Evolutionary conservation across 2,888 invertebrate species (phyloP), one percentile per base, ranked within the genome.

Genomic region (Muscina levida): DNA sequence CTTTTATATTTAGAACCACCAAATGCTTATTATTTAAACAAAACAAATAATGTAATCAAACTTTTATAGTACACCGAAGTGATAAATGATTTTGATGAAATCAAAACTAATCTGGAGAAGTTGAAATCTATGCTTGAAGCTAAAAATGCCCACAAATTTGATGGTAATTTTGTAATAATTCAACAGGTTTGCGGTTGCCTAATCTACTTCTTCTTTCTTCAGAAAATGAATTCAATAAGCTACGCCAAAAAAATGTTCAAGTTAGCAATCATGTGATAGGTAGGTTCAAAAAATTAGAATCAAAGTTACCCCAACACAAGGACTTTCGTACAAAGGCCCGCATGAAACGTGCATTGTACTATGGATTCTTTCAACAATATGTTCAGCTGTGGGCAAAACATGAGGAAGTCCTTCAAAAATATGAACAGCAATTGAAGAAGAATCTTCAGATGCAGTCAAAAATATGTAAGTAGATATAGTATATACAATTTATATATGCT

Each of bases 391-490:
- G 81, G 81, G 39, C 67, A 6, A 71, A 68, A 65, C 74, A 81
- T 56, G 74, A 81, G 39, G 77, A 72, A 48, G 70, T 81, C 17
- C 68, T 77, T 15, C 56, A 72, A 39, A 74, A 81, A n/a, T 72
- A 81, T 57, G 81, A 81, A 26, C n/a, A 57, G 0, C 66, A 72
- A 56, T 19, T 81, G 24, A 77, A 72, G 48, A 75, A 75, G 37
- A 81, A 74, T 72, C 22, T 81, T 22, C 62, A 77, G 72, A 81
- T 57, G 62, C 81, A 81, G 62, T 77, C 81, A 1, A 46, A 81
- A 77, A 81, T 81, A 62, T 75, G 81, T 81, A 57, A 81, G 81
- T 81, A 68, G 17, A n/a, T n/a, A n/a, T n/a, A n/a, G n/a, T n/a
- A n/a, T n/a, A n/a, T n/a, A n/a, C n/a, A 39, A 39, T 39, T 39